Evolutionary conservation across 2,113 vertebrate genomes (phyloP).

Genomic region (Apteryx owenii): DNA sequence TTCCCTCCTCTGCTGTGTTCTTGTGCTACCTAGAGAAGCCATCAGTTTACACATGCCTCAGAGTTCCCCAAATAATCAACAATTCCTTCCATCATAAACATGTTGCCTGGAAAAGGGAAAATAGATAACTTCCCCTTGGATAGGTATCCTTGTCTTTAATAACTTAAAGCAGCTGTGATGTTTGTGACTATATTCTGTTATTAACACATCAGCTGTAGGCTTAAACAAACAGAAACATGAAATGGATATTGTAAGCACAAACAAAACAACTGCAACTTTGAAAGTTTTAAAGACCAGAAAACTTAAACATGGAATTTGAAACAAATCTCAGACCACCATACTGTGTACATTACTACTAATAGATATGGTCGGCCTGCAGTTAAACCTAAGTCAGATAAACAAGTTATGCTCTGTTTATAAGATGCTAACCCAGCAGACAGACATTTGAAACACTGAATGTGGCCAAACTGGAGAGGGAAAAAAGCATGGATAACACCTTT

Average conservation of each 20-base stretch:
- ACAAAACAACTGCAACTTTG: neutral
- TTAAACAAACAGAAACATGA: neutral
- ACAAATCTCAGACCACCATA: neutral
- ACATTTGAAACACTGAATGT: neutral
- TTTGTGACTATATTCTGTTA: neutral
- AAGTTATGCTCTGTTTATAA: neutral
- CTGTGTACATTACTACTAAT: neutral
- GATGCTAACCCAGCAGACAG: neutral
- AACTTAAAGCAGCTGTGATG: neutral
- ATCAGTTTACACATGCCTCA: neutral
- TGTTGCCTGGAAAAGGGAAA: neutral
- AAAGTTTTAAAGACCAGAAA: neutral
- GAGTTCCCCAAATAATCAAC: neutral
- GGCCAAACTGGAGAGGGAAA: neutral
- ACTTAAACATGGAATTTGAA: neutral
- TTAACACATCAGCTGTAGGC: neutral
- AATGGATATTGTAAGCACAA: neutral
- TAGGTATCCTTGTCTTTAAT: neutral
- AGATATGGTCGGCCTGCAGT: neutral
- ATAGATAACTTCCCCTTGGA: neutral
- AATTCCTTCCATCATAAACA: neutral
- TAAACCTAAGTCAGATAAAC: neutral
- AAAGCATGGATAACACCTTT: neutral
- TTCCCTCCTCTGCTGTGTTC: neutral
- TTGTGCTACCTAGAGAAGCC: neutral